Evolutionary conservation across 2,888 invertebrate species (phyloP).

Genomic region (Lasioglossum malachurum): DNA sequence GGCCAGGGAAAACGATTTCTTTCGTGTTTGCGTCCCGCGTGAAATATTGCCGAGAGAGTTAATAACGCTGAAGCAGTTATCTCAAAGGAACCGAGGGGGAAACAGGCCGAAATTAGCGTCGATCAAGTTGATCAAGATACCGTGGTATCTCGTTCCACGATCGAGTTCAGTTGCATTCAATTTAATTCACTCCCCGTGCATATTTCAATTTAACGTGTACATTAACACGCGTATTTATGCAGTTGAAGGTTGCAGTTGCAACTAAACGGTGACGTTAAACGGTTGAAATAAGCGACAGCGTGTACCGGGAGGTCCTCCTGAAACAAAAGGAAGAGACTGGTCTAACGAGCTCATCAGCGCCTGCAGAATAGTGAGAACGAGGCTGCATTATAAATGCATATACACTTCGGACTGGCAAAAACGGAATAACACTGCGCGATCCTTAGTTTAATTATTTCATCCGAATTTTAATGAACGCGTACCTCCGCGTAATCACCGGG

Average conservation of each 20-base stretch:
- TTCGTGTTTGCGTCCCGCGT: background rate
- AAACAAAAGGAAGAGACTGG: background rate
- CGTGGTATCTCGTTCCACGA: background rate
- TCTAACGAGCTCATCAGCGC: slow-evolving; percentile 6
- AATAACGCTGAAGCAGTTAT: slow-evolving; percentile 12
- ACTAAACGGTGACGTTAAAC: background rate
- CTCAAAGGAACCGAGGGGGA: background rate
- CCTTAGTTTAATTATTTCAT: background rate
- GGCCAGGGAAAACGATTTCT: background rate
- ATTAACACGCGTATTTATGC: background rate
- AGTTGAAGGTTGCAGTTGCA: background rate
- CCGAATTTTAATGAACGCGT: background rate
- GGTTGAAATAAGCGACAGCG: background rate
- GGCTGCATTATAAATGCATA: slow-evolving; percentile 4
- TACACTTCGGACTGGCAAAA: background rate
- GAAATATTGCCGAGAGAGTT: background rate
- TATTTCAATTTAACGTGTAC: background rate
- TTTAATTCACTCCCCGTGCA: background rate
- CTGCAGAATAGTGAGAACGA: background rate
- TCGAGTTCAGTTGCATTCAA: background rate
- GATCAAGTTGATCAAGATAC: background rate
- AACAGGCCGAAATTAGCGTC: background rate
- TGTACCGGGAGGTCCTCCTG: background rate
- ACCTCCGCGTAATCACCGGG: background rate
- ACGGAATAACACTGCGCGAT: background rate